phyloP scores from a whole-genome alignment of 2,113 vertebrate genomes.

The Crotalus horridus region DNA sequence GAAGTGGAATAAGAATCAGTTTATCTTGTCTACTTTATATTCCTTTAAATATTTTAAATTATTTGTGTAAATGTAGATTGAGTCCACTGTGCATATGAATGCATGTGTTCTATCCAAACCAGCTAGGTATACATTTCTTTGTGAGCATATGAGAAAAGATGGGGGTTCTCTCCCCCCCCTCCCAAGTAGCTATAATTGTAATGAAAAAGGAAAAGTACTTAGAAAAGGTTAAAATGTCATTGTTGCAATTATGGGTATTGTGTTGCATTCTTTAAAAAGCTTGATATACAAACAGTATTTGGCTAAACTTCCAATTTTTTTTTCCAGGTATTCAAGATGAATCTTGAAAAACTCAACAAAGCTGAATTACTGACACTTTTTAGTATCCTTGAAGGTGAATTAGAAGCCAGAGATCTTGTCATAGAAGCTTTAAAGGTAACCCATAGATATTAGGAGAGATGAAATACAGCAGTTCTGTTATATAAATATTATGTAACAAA shows the following conservation, averaged over 20 bases:
- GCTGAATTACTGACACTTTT: slow-evolving; percentile 91
- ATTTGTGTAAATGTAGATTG: slow-evolving; percentile 23
- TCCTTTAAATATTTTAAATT: neutral
- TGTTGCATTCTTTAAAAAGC: neutral
- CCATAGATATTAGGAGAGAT: slow-evolving; percentile 1
- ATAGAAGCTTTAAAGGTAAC: slow-evolving; percentile 95
- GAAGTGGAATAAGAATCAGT: neutral
- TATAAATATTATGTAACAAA: neutral
- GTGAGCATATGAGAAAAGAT: slow-evolving; percentile 37
- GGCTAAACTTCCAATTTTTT: slow-evolving; percentile 32
- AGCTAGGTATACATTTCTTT: neutral
- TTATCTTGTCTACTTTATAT: neutral
- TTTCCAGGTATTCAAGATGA: slow-evolving; percentile 84
- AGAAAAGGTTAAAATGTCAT: slow-evolving; percentile 16
- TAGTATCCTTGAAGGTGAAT: slow-evolving; percentile 93
- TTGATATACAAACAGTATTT: neutral
- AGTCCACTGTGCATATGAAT: neutral
- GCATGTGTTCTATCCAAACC: neutral
- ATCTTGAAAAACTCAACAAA: slow-evolving; percentile 94
- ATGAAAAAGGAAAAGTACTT: neutral
- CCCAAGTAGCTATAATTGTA: neutral
- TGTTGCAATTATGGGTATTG: slow-evolving; percentile 2
- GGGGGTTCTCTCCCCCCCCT: neutral
- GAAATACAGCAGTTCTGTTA: rapidly evolving
- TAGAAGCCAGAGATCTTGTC: slow-evolving; percentile 93